Conservation (phyloP, 2,113 vertebrate species). For the Protobothrops flavoviridis region DNA sequence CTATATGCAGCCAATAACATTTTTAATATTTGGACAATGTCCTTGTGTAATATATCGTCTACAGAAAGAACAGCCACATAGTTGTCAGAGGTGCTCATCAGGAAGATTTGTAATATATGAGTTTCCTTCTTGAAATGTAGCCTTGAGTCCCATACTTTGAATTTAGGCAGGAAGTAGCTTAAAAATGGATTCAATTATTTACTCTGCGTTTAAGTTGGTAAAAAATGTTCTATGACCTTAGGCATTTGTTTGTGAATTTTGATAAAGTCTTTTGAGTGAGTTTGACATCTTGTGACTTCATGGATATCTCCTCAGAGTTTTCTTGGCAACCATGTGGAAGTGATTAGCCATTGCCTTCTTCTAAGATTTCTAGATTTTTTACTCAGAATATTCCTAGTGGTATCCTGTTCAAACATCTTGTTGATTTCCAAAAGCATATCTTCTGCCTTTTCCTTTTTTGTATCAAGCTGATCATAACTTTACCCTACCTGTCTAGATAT, state of each 20-base stretch:
- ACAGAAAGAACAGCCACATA: slow-evolving; percentile 18
- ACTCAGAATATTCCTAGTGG: neutral
- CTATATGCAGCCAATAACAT: neutral
- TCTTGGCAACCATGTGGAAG: neutral
- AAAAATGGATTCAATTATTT: slow-evolving; percentile 15
- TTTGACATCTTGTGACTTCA: neutral
- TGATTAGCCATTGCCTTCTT: neutral
- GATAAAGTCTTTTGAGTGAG: neutral
- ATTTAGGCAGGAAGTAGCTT: slow-evolving; percentile 20
- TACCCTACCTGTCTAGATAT: neutral
- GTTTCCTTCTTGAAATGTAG: slow-evolving; percentile 27
- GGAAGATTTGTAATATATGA: slow-evolving; percentile 29
- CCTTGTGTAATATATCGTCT: slow-evolving; percentile 2
- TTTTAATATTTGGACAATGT: neutral
- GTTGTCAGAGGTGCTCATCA: slow-evolving; percentile 22
- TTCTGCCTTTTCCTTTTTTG: slow-evolving; percentile 1
- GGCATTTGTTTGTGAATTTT: slow-evolving; percentile 39
- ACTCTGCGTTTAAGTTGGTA: slow-evolving; percentile 24
- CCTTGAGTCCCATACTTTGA: slow-evolving; percentile 1
- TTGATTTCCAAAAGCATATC: slow-evolving; percentile 37
- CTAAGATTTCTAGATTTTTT: neutral
- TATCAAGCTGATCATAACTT: neutral
- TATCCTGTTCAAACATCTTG: neutral
- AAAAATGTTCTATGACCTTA: slow-evolving; percentile 10
- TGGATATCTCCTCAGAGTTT: neutral